Base-by-base conservation (phyloP, 2,888 invertebrate genomes). In the Agrotis ipsilon region DNA sequence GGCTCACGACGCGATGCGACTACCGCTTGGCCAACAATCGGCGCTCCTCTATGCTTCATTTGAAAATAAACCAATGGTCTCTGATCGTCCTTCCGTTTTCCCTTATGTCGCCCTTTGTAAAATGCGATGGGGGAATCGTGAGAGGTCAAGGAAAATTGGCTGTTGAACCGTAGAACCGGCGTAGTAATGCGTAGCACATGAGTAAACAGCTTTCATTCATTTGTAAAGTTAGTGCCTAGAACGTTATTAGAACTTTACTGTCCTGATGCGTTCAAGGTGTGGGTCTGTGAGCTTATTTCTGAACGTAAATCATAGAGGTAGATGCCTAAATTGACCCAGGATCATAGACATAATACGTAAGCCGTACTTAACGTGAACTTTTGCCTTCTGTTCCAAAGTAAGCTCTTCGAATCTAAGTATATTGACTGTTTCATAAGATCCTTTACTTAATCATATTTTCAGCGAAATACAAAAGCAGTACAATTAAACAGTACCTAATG, bases 41-140 rank as follows among this genome's bases (percentile, higher is more conserved):
- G 82, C 91, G 90, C 86, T 89, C 92, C 92, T 93, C 93, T 92
- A 94, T 90, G 93, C 91, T 89, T 93, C 91, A 93, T 90, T 90
- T 86, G 88, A 86, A 90, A 89, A 88, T 83, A 85, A 81, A 82
- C 72, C 54, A 81, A 77, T 82, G 90, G 83, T 83, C 92, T 88
- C 82, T 81, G 78, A 75, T 78, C 72, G 77, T 78, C 75, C 80
- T 78, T 79, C 75, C 51, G 78, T 83, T 84, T 82, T 87, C 89
- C 90, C 88, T 88, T 86, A 68, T 59, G 75, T 78, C 79, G 80
- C 81, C 75, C 81, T 81, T 79, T 70, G 68, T 80, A 67, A 60
- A 67, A 72, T 32, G 72, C 52, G 21, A 63, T 60, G 77, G 66
- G 80, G 86, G 87, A 81, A 82, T 67, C 80, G 69, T 48, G 82